Percentiles rank a stretch among this genome's conserved stretches.
Conservation (phyloP, 2,113 vertebrate genomes). For the Microcebus jonahi region DNA sequence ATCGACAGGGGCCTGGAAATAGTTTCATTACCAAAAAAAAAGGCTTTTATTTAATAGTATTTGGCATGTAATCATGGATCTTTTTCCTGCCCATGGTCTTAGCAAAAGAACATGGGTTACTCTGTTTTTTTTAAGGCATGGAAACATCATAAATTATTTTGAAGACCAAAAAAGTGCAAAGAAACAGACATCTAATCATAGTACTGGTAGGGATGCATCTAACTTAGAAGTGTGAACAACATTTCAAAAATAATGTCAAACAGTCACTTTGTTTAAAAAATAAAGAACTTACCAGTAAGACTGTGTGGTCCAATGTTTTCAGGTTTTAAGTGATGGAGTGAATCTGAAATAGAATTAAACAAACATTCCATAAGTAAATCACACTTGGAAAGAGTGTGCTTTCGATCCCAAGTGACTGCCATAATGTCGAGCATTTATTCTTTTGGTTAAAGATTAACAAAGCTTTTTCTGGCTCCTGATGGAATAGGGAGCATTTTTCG, state of each 20-base stretch:
- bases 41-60: conserved; percentile 48
- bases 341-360: conserved; percentile 72
- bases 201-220: background rate
- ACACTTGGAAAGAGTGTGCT: background rate
- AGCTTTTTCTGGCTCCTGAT: conserved; percentile 56
- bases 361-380: conserved; percentile 50
- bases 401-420: background rate
- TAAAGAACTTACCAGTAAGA: conserved; percentile 67
- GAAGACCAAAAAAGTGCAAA: background rate
- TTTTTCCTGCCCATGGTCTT: conserved; percentile 37
- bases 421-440: conserved; percentile 41
- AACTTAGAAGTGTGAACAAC: conserved; percentile 41
- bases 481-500: conserved; percentile 28
- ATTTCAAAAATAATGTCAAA: conserved; percentile 34
- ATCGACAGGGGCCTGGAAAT: conserved; percentile 50
- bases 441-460: conserved; percentile 66
- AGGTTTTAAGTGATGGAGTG: background rate
- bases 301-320: background rate
- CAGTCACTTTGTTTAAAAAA: conserved; percentile 27
- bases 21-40: background rate
- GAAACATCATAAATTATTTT: conserved; percentile 54
- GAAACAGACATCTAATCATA: conserved; percentile 48
- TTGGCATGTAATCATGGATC: conserved; percentile 9
- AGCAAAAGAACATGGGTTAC: background rate
- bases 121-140: conserved; percentile 12